Evolutionary conservation across 1,140 invertebrate species (phyloP).

Genomic region (Dolichoris vasculosae): DNA sequence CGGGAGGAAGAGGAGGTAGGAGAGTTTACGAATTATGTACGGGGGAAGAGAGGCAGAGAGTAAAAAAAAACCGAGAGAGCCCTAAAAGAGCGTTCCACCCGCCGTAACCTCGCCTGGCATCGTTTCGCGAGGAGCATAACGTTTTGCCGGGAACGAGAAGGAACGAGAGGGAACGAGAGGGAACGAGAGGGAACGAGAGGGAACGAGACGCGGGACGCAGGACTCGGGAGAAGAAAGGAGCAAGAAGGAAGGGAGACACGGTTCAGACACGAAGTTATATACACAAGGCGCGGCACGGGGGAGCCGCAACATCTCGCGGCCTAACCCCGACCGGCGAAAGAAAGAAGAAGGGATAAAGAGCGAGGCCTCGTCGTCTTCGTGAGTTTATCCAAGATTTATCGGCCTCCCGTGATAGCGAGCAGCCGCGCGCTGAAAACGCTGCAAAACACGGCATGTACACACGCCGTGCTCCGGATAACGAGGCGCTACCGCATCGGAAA

Average conservation of each 20-base stretch:
- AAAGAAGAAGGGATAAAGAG: conserved; percentile 50
- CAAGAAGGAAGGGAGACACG: background rate
- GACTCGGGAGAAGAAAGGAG: background rate
- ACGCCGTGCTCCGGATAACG: conserved; percentile 68
- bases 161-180: background rate
- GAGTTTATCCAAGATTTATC: conserved; percentile 70
- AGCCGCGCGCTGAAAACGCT: conserved; percentile 71
- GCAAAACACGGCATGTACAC: conserved; percentile 67
- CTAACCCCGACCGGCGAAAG: conserved; percentile 53
- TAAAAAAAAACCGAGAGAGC: background rate
- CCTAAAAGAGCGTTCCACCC: background rate
- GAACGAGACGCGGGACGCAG: background rate
- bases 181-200: background rate
- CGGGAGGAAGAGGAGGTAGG: background rate
- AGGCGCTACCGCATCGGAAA: conserved; percentile 65
- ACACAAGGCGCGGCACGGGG: conserved; percentile 34
- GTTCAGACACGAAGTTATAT: conserved; percentile 11
- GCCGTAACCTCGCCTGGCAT: background rate
- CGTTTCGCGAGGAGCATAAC: background rate
- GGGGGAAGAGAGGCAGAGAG: background rate
- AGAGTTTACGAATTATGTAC: conserved; percentile 13
- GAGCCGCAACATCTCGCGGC: conserved; percentile 47
- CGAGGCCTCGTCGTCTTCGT: conserved; percentile 54
- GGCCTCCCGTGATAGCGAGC: conserved; percentile 69
- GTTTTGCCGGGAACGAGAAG: background rate